Base-by-base conservation (phyloP, 1,140 invertebrate species). In the Brachystomella parvula region DNA sequence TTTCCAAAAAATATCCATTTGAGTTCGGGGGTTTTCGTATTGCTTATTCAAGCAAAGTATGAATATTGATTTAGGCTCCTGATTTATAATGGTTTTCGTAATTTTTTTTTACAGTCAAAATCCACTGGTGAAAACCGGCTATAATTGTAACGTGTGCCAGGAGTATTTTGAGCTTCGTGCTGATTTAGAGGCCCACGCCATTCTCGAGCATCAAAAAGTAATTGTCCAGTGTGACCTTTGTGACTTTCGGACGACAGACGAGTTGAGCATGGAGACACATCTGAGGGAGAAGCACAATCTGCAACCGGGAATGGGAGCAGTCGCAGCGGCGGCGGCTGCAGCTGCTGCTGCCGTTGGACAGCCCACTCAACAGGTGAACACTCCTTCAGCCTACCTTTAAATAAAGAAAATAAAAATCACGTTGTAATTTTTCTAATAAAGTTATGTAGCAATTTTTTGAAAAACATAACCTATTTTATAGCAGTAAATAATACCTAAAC, bases 191-290 rank as follows among this genome's bases (percentile, higher is more conserved):
- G 73, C 76, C n/a, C 76, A 77, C 61, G 71, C 73, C 24, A 77
- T 77, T 61, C 62, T 76, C 28, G 72, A 73, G 53, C 76, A 77
- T 59, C 75, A 77, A 47, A 74, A 76, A 65, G 69, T 73, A 26
- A 72, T 78, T 21, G 73, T 76, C 19, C 75, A 78, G 66, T 78
- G 77, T 65, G 74, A 76, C 47, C 49, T 75, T 19, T 78, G 77
- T 67, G 75, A 77, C 66, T 78, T 76, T 57, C 63, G 70, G 44
- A 71, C 71, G 15, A 69, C 69, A 24, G 71, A 72, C 47, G 69
- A 73, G 57, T 32, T 72, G 28, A 74, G 69, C 56, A 75, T 74
- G 74, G 71, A 69, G 62, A 65, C 68, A 28, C 74, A 72, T 62
- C 66, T 73, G 63, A 63, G 70, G 57, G 73, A 70, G 33, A 75